A percentile compares a stretch with the other conserved stretches of the same genome.
These are phyloP conservation scores for Drosophila virilis DNA, from an alignment of 1,140 invertebrate species.

Conservation along the genomic window DNA sequence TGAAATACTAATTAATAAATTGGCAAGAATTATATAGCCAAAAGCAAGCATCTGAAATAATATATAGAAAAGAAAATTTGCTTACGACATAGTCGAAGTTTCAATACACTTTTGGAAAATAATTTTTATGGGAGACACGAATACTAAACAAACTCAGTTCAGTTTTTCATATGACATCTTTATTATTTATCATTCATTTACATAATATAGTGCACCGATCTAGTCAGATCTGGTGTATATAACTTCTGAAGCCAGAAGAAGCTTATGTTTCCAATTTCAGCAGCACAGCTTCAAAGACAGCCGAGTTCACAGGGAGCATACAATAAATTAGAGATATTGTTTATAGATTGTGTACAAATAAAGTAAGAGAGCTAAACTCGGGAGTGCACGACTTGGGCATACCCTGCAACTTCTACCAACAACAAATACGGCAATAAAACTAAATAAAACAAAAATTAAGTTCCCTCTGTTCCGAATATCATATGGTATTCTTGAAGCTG, in stretches of 20 bases:
- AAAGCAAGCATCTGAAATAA: not conserved
- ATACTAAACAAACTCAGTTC: too few relatives aligned
- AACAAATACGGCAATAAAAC: too few relatives aligned
- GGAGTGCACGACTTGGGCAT: too few relatives aligned
- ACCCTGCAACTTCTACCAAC: too few relatives aligned
- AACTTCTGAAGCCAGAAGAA: not conserved
- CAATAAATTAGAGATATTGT: not conserved
- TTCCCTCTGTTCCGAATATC: too few relatives aligned
- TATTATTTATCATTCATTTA: not conserved
- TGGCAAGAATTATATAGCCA: conserved; percentile 11
- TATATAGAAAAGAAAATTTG: not conserved
- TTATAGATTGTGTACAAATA: too few relatives aligned
- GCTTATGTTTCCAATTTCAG: not conserved
- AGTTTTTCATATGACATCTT: not conserved
- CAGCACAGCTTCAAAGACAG: not conserved
- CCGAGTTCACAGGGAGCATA: not conserved
- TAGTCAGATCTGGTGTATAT: not conserved
- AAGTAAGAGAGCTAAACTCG: too few relatives aligned
- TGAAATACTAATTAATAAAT: conserved; percentile 21
- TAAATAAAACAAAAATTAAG: too few relatives aligned
- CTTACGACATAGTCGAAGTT: not conserved
- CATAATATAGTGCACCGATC: not conserved
- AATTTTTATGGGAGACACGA: too few relatives aligned
- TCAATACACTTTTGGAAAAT: not conserved
- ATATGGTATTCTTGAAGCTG: too few relatives aligned